phyloP scores from a whole-genome alignment of 2,113 vertebrate genomes.

The Accipiter cooperii region DNA sequence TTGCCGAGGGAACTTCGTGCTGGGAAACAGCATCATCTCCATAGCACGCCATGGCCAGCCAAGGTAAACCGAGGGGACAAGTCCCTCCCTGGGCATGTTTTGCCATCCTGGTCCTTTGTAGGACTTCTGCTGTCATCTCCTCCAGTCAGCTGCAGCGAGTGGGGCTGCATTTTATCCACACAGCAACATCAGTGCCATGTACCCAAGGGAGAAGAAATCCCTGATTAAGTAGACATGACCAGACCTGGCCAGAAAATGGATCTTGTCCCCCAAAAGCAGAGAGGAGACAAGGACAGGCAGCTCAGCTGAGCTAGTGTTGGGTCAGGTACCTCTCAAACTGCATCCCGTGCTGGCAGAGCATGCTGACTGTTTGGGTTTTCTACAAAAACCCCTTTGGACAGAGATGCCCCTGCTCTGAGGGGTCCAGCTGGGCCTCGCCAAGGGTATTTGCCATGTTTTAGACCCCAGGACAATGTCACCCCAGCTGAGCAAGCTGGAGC shows the following conservation, averaged over 20 bases:
- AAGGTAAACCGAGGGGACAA: fast-evolving
- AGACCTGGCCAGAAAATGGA: not conserved
- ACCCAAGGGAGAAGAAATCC: not conserved
- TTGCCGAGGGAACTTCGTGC: fast-evolving
- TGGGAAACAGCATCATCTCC: not conserved
- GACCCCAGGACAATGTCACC: not conserved
- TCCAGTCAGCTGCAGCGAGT: fast-evolving
- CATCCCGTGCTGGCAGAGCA: fast-evolving
- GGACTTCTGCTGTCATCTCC: not conserved
- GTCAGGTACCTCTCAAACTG: not conserved
- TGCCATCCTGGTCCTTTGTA: not conserved
- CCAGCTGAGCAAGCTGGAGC: not conserved
- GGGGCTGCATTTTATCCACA: not conserved
- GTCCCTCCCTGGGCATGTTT: not conserved
- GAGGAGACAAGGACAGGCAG: not conserved
- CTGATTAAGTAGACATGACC: not conserved
- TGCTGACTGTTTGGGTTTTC: not conserved
- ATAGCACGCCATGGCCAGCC: not conserved
- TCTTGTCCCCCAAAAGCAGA: not conserved
- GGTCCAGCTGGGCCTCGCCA: not conserved
- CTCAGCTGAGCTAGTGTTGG: not conserved
- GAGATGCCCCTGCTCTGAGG: not conserved
- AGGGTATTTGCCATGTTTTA: not conserved
- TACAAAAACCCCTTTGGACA: not conserved
- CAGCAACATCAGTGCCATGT: not conserved